Conservation (phyloP, 2,113 vertebrate species). For the Pituophis catenifer region DNA sequence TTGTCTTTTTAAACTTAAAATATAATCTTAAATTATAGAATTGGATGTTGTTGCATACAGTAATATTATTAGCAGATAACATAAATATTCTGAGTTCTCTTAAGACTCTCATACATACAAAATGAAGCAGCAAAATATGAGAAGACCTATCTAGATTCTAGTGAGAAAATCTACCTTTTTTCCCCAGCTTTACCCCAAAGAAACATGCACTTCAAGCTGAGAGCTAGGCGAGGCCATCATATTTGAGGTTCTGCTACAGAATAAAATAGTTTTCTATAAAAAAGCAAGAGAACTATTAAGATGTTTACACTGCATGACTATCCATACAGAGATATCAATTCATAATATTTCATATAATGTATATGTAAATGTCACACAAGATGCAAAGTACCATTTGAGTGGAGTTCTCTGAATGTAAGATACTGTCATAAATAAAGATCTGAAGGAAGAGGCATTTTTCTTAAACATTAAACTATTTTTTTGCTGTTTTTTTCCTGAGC, state of each 20-base stretch:
- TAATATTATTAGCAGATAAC: constrained; percentile 38
- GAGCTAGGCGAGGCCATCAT: constrained; percentile 87
- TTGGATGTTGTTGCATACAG: neutral
- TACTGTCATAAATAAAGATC: neutral
- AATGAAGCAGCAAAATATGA: constrained; percentile 27
- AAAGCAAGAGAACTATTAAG: constrained; percentile 2
- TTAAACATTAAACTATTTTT: neutral
- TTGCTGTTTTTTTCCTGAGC: neutral
- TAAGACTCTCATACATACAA: constrained; percentile 26
- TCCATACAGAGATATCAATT: neutral
- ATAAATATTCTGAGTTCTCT: constrained; percentile 44
- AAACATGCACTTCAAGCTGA: constrained; percentile 93
- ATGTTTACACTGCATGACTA: neutral
- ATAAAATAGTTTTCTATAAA: constrained; percentile 36
- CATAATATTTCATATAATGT: neutral
- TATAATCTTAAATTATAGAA: neutral
- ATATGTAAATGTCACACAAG: constrained; percentile 31
- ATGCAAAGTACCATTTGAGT: constrained; percentile 51
- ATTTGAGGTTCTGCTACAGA: constrained; percentile 98
- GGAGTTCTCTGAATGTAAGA: neutral
- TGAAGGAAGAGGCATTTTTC: neutral
- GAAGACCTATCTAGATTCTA: constrained; percentile 30
- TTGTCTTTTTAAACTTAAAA: constrained; percentile 4
- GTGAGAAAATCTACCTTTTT: constrained; percentile 34
- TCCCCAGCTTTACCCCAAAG: constrained; percentile 64